Evolutionary conservation across 2,888 invertebrate species (phyloP).

Genomic region (Philonicus albiceps): DNA sequence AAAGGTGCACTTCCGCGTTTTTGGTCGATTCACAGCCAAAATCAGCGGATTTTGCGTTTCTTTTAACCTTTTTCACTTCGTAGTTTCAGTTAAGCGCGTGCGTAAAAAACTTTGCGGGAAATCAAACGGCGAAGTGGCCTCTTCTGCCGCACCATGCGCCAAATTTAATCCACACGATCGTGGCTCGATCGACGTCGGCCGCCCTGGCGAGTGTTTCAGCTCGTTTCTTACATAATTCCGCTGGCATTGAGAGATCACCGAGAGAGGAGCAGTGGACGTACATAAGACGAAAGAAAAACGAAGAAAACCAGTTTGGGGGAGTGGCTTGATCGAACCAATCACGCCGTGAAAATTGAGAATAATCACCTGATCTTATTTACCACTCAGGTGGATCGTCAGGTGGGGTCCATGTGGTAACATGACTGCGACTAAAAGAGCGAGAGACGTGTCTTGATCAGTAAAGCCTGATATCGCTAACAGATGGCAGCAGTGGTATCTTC

Average conservation of each 20-base stretch:
- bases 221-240: neutral
- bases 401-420: neutral
- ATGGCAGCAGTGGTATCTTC: neutral
- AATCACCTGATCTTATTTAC: constrained; percentile 13
- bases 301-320: neutral
- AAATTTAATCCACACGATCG: constrained; percentile 6
- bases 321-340: neutral
- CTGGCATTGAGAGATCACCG: neutral
- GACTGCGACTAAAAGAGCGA: neutral
- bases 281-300: neutral
- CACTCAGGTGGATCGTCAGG: constrained; percentile 11
- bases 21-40: constrained; percentile 20
- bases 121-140: neutral
- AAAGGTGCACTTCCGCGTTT: constrained; percentile 41
- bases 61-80: neutral
- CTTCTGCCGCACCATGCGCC: neutral
- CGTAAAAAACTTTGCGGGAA: neutral
- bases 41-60: neutral
- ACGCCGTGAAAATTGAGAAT: neutral
- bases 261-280: neutral
- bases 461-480: neutral
- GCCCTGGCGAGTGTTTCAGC: neutral
- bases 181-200: neutral
- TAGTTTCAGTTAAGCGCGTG: neutral
- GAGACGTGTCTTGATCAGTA: neutral